These are phyloP conservation scores for Mesembrinibis cayennensis DNA, from an alignment of 2,113 vertebrate genomes.

Conservation along the genomic window DNA sequence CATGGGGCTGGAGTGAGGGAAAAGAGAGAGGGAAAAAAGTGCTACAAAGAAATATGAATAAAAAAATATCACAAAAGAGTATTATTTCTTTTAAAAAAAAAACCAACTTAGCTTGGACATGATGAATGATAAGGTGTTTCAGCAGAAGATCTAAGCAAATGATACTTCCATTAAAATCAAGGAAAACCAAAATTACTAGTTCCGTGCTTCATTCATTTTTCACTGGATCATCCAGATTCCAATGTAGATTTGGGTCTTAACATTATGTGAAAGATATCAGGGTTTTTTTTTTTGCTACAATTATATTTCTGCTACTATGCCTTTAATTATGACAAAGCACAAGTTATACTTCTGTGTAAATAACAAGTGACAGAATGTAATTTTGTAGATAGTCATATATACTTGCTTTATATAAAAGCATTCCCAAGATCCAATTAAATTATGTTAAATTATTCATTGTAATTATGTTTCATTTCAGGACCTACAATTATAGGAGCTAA, in stretches of 20 bases:
- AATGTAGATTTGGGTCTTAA: background rate
- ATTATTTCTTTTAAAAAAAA: background rate
- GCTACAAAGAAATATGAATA: background rate
- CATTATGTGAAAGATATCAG: background rate
- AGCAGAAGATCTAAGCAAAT: background rate
- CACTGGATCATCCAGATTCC: background rate
- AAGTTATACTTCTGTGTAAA: background rate
- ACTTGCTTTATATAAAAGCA: background rate
- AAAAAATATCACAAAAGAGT: background rate
- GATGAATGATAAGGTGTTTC: background rate
- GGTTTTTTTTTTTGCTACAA: background rate
- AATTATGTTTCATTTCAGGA: conserved; percentile 16
- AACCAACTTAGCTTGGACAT: fast-evolving
- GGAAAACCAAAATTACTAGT: background rate
- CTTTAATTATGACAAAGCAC: background rate
- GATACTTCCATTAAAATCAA: background rate
- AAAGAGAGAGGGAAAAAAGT: background rate
- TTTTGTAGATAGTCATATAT: background rate
- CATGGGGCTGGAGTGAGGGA: background rate
- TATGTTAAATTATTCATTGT: conserved; percentile 39
- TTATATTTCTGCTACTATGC: background rate
- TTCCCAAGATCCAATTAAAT: background rate
- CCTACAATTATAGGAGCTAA: background rate
- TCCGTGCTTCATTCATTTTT: background rate
- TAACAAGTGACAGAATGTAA: background rate